phyloP scores from a whole-genome alignment of 2,797 vertebrate species.

The Margarornis squamiger region DNA sequence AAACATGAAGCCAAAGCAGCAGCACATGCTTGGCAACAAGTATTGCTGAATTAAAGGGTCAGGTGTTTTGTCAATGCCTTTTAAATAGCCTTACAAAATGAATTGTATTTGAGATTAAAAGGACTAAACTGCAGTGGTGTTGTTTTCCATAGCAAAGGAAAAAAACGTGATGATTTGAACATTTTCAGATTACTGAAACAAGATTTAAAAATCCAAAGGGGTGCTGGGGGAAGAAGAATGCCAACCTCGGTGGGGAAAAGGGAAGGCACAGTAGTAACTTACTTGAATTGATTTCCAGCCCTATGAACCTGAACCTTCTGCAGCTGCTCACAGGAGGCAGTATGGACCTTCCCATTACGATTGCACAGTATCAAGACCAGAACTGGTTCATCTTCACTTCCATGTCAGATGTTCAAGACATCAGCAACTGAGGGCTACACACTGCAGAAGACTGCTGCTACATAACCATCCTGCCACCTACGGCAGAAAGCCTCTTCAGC shows the following conservation, averaged over 20 bases:
- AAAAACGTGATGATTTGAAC: background rate
- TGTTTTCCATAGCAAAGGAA: background rate
- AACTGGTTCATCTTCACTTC: background rate
- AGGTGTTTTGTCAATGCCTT: background rate
- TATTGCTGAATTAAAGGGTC: background rate
- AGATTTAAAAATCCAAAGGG: accelerated
- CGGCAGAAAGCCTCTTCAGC: background rate
- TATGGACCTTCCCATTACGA: background rate
- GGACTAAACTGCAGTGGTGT: background rate
- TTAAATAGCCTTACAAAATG: background rate
- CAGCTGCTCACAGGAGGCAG: background rate
- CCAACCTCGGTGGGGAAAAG: background rate
- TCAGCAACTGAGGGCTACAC: background rate
- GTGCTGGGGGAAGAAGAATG: background rate
- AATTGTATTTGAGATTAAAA: background rate
- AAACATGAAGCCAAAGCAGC: background rate
- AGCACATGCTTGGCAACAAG: background rate
- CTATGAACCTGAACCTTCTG: background rate
- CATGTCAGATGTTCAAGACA: background rate
- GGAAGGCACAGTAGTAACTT: background rate
- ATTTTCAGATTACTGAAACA: background rate
- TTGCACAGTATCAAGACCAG: background rate
- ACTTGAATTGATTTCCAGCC: background rate
- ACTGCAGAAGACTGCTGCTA: background rate
- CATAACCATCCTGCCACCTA: background rate